Conservation (phyloP, 64 coral and sea anemone species). For the Montipora foliosa region DNA sequence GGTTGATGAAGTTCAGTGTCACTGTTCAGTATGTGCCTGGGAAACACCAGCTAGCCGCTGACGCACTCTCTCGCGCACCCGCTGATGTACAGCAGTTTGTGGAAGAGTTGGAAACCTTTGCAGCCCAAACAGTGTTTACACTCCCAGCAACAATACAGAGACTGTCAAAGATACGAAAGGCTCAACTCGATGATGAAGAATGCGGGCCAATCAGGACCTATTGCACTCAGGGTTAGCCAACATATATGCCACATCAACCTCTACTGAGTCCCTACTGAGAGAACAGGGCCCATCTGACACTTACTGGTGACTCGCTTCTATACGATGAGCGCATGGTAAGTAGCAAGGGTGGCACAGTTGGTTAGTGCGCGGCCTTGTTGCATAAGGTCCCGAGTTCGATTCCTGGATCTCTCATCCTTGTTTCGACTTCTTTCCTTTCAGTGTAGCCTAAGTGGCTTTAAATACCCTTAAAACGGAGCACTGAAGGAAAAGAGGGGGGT, state of each 20-base stretch:
- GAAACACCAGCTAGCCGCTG: background rate
- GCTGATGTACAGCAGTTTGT: constrained; percentile 1
- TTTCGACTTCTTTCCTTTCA: too few species aligned
- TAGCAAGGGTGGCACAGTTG: too few species aligned
- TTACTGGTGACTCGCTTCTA: constrained; percentile 29
- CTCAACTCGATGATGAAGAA: constrained; percentile 52
- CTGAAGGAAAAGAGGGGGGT: too few species aligned
- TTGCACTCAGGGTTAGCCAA: constrained; percentile 46
- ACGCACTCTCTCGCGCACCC: constrained; percentile 8
- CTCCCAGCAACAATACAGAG: constrained; percentile 47
- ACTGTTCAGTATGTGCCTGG: too few species aligned
- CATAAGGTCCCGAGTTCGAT: too few species aligned
- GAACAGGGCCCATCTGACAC: background rate
- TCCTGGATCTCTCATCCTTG: too few species aligned
- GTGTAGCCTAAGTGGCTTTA: too few species aligned
- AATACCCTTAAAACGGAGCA: too few species aligned
- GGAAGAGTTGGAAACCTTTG: constrained; percentile 58
- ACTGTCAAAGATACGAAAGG: constrained; percentile 39
- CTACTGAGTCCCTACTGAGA: background rate
- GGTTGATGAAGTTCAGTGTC: too few species aligned
- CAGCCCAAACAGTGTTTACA: background rate
- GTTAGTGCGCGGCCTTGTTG: too few species aligned
- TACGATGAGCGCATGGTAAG: constrained; percentile 58
- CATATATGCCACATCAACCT: constrained; percentile 49
- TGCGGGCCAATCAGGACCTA: constrained; percentile 50